Base-by-base conservation (phyloP, 2,797 vertebrate genomes). In the Scomberomorus guttatus region DNA sequence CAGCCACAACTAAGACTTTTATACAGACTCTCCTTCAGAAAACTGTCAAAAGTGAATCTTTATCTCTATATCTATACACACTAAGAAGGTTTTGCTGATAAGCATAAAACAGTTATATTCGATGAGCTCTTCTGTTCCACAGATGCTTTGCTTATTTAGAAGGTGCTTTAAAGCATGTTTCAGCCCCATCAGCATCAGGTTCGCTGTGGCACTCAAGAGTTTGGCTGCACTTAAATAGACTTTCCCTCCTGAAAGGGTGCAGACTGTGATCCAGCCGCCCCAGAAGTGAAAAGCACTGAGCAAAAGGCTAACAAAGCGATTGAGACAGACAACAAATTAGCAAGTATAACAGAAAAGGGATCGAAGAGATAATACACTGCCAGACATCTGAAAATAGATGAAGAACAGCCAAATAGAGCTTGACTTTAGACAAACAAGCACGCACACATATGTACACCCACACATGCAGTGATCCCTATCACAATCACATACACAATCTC, bases 391-490 rank as follows among this genome's bases (percentile, higher is more conserved):
- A 71, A 79, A 81, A 81, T 63, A 69, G 51, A 79, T 76, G 68
- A 82, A 61, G 44, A 84, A 52, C 60, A 44, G 44, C 51, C 27
- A 60, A 74, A 79, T 24, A 56, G 74, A 86, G 81, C 66, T 65
- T 80, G 20, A 39, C 86, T 83, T 84, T 68, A 87, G 62, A 77
- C 62, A 72, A 65, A 77, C 25, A 48, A 81, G 82, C 25, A 56
- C 27, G 3, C 54, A 59, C 15, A 62, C 54, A 20, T 22, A 63
- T 55, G 55, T 74, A 66, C 55, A 48, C 27, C 60, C 74, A 75
- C 75, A 81, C 80, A 22, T 24, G 22, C 48, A 62, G 65, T 20
- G 63, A 80, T 91, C 69, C 46, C 58, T 78, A 69, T 81, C 75
- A 69, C 60, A 58, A 61, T 87, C 66, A 82, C 67, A 20, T 69